Percentiles rank a stretch among this genome's conserved stretches.
Evolutionary conservation across 2,113 vertebrate species (phyloP).

Genomic region (Paedocypris sp.): DNA sequence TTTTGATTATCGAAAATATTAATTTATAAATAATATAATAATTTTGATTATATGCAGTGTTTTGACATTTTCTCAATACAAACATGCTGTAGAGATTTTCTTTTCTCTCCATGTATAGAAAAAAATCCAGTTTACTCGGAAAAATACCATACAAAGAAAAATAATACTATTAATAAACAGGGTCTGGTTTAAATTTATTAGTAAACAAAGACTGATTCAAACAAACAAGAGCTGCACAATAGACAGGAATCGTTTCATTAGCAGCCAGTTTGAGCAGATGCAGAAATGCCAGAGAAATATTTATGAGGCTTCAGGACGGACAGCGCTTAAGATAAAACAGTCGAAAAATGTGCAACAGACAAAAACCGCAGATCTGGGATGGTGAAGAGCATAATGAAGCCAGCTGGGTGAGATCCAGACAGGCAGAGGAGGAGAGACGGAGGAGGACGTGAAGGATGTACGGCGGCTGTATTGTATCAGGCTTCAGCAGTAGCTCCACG

Average conservation of each 20-base stretch:
- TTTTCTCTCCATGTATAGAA: too few relatives aligned
- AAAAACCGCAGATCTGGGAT: conserved; percentile 66
- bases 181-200: too few relatives aligned
- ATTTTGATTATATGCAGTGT: too few relatives aligned
- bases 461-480: conserved; percentile 73
- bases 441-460: conserved; percentile 66
- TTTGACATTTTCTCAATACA: too few relatives aligned
- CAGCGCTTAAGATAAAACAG: conserved; percentile 69
- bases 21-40: too few relatives aligned
- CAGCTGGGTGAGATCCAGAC: conserved; percentile 72
- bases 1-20: too few relatives aligned
- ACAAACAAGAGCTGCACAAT: conserved; percentile 62
- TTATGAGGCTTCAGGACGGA: conserved; percentile 62
- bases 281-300: conserved; percentile 64
- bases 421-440: conserved; percentile 51
- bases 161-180: conserved; percentile 40
- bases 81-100: too few relatives aligned
- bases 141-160: conserved; percentile 12
- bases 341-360: conserved; percentile 67
- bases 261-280: conserved; percentile 59
- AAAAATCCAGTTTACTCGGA: too few relatives aligned
- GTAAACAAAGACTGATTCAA: conserved; percentile 68
- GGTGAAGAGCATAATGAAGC: conserved; percentile 66
- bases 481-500: conserved; percentile 64
- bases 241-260: conserved; percentile 65